phyloP scores from a whole-genome alignment of 2,888 invertebrate genomes.

The Archips crataeganus region DNA sequence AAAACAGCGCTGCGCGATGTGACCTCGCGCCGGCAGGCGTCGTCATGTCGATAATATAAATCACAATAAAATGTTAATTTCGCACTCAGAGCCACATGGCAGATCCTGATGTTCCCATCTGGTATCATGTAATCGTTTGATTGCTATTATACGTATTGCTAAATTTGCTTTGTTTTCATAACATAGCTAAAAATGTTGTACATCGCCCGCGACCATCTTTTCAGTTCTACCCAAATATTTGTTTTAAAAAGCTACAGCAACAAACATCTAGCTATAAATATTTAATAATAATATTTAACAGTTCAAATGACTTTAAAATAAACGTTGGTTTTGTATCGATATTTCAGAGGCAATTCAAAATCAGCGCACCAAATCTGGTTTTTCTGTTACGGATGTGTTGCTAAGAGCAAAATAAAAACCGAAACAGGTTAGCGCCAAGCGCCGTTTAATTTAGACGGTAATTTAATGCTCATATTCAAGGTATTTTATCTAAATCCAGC shows the following conservation, averaged over 20 bases:
- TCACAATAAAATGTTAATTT: slow-evolving; percentile 70
- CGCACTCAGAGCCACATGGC: slow-evolving; percentile 64
- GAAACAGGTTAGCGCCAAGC: slow-evolving; percentile 59
- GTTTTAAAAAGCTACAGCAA: no score
- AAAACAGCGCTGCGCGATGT: slow-evolving; percentile 53
- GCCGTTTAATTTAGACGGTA: slow-evolving; percentile 65
- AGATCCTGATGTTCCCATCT: slow-evolving; percentile 56
- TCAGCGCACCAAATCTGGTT: slow-evolving; percentile 22
- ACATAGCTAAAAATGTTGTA: neutral
- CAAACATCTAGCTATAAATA: no score
- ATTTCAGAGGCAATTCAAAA: neutral
- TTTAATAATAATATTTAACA: neutral
- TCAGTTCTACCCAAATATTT: neutral
- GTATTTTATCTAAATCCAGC: slow-evolving; percentile 60
- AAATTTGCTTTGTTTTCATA: neutral
- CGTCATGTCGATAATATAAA: slow-evolving; percentile 64
- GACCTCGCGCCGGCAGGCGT: slow-evolving; percentile 68
- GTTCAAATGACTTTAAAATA: neutral
- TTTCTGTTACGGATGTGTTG: slow-evolving; percentile 47
- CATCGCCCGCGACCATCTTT: no score
- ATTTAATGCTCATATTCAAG: slow-evolving; percentile 57
- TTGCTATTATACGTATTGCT: slow-evolving; percentile 22
- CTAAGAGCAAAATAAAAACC: slow-evolving; percentile 52
- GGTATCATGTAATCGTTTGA: slow-evolving; percentile 50
- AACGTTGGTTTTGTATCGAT: neutral